Percentiles rank a stretch among this genome's conserved stretches.
Conservation (phyloP, 2,797 vertebrate genomes). For the Muraenolepis orangiensis region DNA sequence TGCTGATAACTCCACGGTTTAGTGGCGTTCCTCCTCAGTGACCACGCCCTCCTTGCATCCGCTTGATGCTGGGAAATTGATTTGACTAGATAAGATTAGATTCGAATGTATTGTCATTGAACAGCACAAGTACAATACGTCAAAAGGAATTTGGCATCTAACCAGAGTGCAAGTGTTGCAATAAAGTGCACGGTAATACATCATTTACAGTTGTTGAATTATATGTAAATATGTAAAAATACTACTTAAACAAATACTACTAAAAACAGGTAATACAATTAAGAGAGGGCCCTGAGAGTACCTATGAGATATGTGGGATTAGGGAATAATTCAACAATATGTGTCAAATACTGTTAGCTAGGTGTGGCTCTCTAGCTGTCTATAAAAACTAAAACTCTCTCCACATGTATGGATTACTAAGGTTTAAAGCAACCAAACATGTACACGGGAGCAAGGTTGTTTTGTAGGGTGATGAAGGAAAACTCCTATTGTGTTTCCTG, state of each 20-base stretch:
- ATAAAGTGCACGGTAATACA: too few species aligned
- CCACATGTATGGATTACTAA: not conserved
- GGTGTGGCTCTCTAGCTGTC: not conserved
- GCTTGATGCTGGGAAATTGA: not conserved
- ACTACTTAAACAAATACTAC: too few species aligned
- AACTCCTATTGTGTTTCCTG: not conserved
- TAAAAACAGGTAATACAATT: too few species aligned
- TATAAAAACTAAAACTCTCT: not conserved
- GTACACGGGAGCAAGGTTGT: not conserved
- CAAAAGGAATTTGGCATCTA: not conserved
- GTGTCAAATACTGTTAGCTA: not conserved
- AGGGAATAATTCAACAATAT: not conserved
- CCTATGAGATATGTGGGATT: too few species aligned
- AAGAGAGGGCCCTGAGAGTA: too few species aligned
- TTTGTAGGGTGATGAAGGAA: not conserved
- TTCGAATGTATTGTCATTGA: too few species aligned
- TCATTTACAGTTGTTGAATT: too few species aligned
- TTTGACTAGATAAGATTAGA: too few species aligned
- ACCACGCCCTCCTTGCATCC: not conserved
- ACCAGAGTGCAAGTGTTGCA: too few species aligned
- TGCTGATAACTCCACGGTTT: not conserved
- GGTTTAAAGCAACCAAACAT: not conserved
- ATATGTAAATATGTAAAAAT: too few species aligned
- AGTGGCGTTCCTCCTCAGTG: not conserved
- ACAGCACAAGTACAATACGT: too few species aligned